Base-by-base conservation (phyloP, 2,797 vertebrate genomes). In the Thalassophryne amazonica region DNA sequence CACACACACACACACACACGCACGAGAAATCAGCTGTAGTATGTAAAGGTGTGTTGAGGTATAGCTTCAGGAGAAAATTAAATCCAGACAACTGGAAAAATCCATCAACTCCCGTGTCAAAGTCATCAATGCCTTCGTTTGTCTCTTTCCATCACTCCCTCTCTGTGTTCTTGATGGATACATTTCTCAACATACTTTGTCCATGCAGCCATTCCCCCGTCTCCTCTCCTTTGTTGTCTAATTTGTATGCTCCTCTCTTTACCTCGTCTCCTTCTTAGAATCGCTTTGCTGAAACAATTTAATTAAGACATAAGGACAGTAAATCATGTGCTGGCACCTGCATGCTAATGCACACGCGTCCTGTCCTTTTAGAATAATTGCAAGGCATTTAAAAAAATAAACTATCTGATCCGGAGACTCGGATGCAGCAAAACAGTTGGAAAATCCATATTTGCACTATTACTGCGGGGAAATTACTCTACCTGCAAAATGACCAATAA, bases 281-380 rank as follows among this genome's bases (percentile, higher is more conserved):
- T 91, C 88, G 90, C 93, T 93, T 90, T 78, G 90, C 90, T 91
- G 92, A 94, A 95, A 96, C 94, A 95, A 95, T 95, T 94, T 95
- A 94, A 96, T 96, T 94, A 96, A 95, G 94, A 93, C 90, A 93
- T 93, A 92, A 81, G 91, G 91, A 92, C 86, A 87, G 92, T 95
- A 96, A 95, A 96, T 94, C 93, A 95, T 93, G 92, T 90, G 91
- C 93, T 92, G 92, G 94, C 93, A 92, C 87, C 83, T 7, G 56
- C 90, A 91, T 66, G 53, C 59, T 65, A 63, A 76, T 62, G 40
- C 25, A 10, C 5, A 3, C 29, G 10, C 48, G 40, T 16, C 34
- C 34, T 71, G 66, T 59, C 69, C 76, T 78, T 78, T 83, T 69
- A 72, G 27, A 65, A 78, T 85, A 83, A 85, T 83, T 84, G 69